Evolutionary conservation across 1,140 invertebrate species (phyloP), one percentile per base, ranked within the genome.

Genomic region (Chionoecetes opilio): DNA sequence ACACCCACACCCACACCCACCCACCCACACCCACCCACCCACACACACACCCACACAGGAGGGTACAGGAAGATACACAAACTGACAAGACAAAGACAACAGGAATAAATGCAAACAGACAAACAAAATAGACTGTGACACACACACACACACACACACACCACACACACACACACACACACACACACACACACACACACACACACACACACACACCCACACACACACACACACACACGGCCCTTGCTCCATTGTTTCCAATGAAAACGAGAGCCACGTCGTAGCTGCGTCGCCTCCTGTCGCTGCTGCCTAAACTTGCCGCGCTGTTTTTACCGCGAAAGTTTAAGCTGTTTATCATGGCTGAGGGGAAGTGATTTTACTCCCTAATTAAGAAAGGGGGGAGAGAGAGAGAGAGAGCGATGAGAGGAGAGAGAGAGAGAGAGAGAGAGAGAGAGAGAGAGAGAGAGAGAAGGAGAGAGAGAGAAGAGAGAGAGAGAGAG

Each of bases 331-430:
- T 75, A 75, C 63, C 63, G 21, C 63, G 63, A 75, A 75, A 75
- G 63, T 75, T 75, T 75, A 75, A 75, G 63, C 63, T 75, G 63
- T 75, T 75, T 75, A 75, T 75, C 63, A 75, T 75, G 63, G 63
- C n/a, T 75, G 63, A 75, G 63, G 63, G 63, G 63, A 75, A 75
- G 63, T 75, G 63, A 75, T 75, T 75, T 75, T 75, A 75, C 63
- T 75, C 63, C 63, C 63, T 26, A 75, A 75, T 75, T 75, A 75
- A 75, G 63, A 14, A 46, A 14, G 14, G 41, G 8, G 63, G n/a
- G 63, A 75, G 63, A 75, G 63, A 75, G 63, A 75, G 63, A 75
- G 63, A 75, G 63, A 75, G 63, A 75, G 63, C 26, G 63, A 75
- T 17, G n/a, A 26, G n/a, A 26, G n/a, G 63, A 75, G 63, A 75